Conservation (phyloP, 2,113 vertebrate species). For the Garra rufa region DNA sequence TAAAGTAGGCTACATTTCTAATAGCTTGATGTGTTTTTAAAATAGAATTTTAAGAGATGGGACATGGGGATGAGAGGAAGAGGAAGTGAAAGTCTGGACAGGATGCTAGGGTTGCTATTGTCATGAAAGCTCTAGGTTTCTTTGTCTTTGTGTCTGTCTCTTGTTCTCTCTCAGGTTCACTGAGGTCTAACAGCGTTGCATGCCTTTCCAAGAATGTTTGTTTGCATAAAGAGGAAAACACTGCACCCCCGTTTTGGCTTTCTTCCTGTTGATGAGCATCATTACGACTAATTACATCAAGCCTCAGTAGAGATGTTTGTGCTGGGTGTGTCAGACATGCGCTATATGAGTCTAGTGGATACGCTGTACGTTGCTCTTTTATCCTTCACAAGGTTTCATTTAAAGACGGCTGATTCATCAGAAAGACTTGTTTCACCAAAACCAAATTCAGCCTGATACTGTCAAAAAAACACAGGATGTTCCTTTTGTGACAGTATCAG, state of each 20-base stretch:
- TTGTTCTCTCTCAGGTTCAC: background rate
- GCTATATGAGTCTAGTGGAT: background rate
- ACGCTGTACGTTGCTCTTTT: slow-evolving; percentile 10
- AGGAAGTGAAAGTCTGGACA: slow-evolving; percentile 52
- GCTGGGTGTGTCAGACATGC: slow-evolving; percentile 44
- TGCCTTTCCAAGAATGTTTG: slow-evolving; percentile 28
- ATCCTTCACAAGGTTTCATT: slow-evolving; percentile 2
- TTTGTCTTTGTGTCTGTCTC: background rate
- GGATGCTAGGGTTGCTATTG: slow-evolving; percentile 29
- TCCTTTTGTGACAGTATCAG: slow-evolving; percentile 16
- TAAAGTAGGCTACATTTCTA: no score
- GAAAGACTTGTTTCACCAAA: slow-evolving; percentile 11
- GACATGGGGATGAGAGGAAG: slow-evolving; percentile 53
- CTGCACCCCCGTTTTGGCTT: background rate
- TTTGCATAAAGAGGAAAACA: slow-evolving; percentile 13
- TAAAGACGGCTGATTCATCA: slow-evolving; percentile 8
- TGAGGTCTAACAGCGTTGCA: background rate
- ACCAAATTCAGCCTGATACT: background rate
- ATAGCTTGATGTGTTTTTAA: background rate
- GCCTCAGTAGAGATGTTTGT: slow-evolving; percentile 17
- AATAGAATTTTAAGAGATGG: background rate
- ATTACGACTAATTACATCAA: slow-evolving; percentile 27
- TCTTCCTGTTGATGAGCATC: slow-evolving; percentile 9
- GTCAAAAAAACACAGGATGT: slow-evolving; percentile 9
- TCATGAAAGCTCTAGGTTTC: background rate